Evolutionary conservation across 37 sponge, comb jelly and placozoan species (phyloP).

Genomic region (Tethya wilhelma): DNA sequence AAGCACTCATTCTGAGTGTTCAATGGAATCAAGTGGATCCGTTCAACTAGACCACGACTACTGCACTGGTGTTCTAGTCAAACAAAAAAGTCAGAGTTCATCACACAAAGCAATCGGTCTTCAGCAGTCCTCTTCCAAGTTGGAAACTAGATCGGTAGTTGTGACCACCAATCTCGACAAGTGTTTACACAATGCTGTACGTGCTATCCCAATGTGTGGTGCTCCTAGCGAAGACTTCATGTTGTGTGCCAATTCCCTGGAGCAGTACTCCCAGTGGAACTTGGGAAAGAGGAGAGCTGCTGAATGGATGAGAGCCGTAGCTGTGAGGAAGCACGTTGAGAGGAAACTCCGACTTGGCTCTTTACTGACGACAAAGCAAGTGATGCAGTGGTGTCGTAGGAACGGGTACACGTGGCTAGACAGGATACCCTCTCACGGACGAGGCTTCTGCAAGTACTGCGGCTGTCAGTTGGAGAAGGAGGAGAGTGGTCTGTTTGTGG

Average conservation of each 20-base stretch:
- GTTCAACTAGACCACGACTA: too few species aligned
- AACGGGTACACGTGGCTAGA: slow-evolving; percentile 82
- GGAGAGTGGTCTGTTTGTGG: background rate
- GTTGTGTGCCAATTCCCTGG: slow-evolving; percentile 52
- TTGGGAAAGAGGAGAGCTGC: slow-evolving; percentile 65
- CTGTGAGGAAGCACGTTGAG: slow-evolving; percentile 23
- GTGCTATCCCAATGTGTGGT: slow-evolving; percentile 49
- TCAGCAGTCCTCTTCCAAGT: too few species aligned
- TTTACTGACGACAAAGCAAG: slow-evolving; percentile 36
- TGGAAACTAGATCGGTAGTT: too few species aligned
- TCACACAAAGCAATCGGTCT: too few species aligned
- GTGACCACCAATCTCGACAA: slow-evolving; percentile 39
- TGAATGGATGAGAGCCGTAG: slow-evolving; percentile 90
- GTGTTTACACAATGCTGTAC: slow-evolving; percentile 43
- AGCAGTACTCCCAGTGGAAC: slow-evolving; percentile 62
- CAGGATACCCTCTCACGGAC: background rate
- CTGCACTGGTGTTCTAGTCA: slow-evolving; percentile 1
- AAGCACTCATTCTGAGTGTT: too few species aligned
- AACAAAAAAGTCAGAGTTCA: background rate
- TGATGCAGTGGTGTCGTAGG: slow-evolving; percentile 85
- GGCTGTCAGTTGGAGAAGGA: slow-evolving; percentile 42
- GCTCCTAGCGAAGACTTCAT: slow-evolving; percentile 8
- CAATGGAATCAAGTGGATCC: too few species aligned
- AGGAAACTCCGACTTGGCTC: background rate
- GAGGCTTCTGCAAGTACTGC: slow-evolving; percentile 66